phyloP scores from a whole-genome alignment of 2,888 invertebrate species.

The Dicycla oo region DNA sequence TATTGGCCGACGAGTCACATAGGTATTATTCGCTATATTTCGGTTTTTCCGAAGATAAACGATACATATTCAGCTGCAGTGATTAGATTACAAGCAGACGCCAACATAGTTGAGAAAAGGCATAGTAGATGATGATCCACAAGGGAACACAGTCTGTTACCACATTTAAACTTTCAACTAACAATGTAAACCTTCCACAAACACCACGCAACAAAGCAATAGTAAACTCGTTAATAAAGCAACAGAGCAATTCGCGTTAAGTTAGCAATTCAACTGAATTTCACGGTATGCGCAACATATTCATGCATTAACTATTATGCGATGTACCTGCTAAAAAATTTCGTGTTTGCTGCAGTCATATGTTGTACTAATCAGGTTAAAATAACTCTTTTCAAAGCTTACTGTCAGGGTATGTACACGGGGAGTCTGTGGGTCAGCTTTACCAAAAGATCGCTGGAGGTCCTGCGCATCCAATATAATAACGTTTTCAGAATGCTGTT shows the following conservation, averaged over 20 bases:
- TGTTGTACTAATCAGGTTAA: no score
- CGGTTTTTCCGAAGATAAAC: no score
- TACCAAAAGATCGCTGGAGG: no score
- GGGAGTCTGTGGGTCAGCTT: no score
- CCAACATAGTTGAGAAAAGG: not conserved
- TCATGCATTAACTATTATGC: slow-evolving; percentile 61
- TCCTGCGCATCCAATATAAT: no score
- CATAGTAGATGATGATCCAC: not conserved
- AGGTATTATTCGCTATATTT: no score
- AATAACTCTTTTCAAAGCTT: no score
- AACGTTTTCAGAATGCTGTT: no score
- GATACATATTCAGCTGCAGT: no score
- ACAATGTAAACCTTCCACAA: slow-evolving; percentile 15
- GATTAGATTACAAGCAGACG: not conserved
- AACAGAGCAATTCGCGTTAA: slow-evolving; percentile 57
- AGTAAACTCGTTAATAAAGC: slow-evolving; percentile 58
- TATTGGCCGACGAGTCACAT: no score
- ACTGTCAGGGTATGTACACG: no score
- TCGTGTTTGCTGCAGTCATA: slow-evolving; percentile 41
- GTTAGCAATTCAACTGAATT: slow-evolving; percentile 57
- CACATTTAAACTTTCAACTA: slow-evolving; percentile 5
- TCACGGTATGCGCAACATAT: slow-evolving; percentile 38
- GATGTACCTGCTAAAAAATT: slow-evolving; percentile 63
- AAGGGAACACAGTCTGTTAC: not conserved
- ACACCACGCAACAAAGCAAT: slow-evolving; percentile 41